Conservation (phyloP, 23 tunicate genomes). For the Oikopleura vanhoeffeni region DNA sequence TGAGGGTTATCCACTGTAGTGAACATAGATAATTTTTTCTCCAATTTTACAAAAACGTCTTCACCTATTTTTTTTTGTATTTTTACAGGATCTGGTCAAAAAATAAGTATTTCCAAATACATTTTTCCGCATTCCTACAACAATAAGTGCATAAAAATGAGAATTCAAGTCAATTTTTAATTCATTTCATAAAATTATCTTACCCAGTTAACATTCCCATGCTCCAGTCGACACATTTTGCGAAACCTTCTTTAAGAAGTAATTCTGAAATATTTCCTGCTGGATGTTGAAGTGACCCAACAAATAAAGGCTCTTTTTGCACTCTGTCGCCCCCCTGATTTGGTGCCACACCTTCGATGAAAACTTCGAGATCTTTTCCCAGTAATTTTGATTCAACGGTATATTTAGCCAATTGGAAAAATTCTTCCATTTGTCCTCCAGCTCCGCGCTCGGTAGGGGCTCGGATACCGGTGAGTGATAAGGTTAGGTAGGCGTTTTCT, state of each 20-base stretch:
- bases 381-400: slow-evolving; percentile 76
- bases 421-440: slow-evolving; percentile 56
- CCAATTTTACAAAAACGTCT: no score
- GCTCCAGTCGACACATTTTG: slow-evolving; percentile 93
- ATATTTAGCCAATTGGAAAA: slow-evolving; percentile 70
- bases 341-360: slow-evolving; percentile 65
- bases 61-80: no score
- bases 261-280: slow-evolving; percentile 72
- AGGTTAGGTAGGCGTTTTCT: not conserved
- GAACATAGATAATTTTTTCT: no score
- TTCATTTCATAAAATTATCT: no score
- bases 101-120: no score
- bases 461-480: not conserved
- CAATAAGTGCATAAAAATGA: no score
- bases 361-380: slow-evolving; percentile 46
- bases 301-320: not conserved
- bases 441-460: slow-evolving; percentile 32
- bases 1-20: no score
- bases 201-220: slow-evolving; percentile 18
- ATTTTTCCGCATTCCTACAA: no score
- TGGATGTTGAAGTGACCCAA: not conserved
- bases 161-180: no score
- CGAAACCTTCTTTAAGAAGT: slow-evolving; percentile 66
- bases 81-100: no score
- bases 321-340: not conserved